Conservation (phyloP, 2,888 invertebrate genomes). For the Pandemis corylana region DNA sequence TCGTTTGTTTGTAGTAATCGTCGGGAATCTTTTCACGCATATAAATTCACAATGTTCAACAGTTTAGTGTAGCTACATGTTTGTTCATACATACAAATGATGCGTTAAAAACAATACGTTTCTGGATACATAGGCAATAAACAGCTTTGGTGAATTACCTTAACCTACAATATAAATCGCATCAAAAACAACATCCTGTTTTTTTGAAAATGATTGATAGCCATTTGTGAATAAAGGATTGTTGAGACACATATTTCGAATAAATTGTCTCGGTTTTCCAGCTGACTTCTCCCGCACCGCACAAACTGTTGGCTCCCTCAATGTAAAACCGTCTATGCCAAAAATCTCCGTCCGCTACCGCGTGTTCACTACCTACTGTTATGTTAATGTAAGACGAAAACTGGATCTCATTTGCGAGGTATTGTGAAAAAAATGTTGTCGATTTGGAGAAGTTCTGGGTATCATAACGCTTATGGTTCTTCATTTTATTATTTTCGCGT, state of each 20-base stretch:
- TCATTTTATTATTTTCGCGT: not conserved
- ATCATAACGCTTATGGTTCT: not conserved
- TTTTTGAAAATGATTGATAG: slow-evolving; percentile 10
- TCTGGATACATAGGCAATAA: no score
- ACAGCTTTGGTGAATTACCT: not conserved
- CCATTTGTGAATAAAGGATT: slow-evolving; percentile 45
- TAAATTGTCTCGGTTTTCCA: slow-evolving; percentile 64
- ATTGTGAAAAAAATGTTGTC: slow-evolving; percentile 48
- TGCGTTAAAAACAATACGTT: no score
- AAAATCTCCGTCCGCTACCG: slow-evolving; percentile 28
- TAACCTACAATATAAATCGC: not conserved
- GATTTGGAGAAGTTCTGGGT: not conserved
- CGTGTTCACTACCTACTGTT: slow-evolving; percentile 54
- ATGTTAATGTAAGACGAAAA: slow-evolving; percentile 60
- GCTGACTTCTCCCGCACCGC: slow-evolving; percentile 59
- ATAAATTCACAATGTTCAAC: no score
- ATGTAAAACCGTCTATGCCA: slow-evolving; percentile 58
- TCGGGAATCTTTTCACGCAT: no score
- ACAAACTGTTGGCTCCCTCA: slow-evolving; percentile 63
- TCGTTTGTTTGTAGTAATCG: no score
- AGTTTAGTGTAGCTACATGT: no score
- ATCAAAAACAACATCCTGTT: not conserved
- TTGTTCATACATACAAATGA: no score
- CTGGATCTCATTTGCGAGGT: slow-evolving; percentile 55
- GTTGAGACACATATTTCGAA: slow-evolving; percentile 68